phyloP scores from a whole-genome alignment of 2,888 invertebrate species.

The Ecdyonurus torrentis region DNA sequence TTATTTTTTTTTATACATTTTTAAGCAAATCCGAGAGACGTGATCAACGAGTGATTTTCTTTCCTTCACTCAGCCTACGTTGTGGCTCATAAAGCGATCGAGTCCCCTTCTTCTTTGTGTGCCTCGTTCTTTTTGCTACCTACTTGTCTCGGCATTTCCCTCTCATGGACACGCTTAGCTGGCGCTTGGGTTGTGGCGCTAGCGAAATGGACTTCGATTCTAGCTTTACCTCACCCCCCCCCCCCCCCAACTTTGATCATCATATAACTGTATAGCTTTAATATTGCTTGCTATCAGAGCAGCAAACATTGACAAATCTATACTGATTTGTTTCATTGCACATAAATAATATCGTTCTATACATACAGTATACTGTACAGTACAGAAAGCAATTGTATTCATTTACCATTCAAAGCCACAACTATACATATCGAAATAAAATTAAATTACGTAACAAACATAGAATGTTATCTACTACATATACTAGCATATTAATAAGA shows the following conservation, averaged over 20 bases:
- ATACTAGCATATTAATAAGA: too few species aligned
- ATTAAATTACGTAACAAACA: too few species aligned
- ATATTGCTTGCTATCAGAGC: not conserved
- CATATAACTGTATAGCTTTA: not conserved
- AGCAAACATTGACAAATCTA: not conserved
- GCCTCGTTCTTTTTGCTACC: not conserved
- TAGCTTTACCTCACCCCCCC: too few species aligned
- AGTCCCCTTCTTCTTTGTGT: not conserved
- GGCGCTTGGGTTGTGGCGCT: not conserved
- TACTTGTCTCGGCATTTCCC: not conserved
- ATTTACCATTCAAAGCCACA: too few species aligned
- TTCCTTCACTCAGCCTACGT: not conserved
- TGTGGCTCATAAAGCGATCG: not conserved
- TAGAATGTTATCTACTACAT: too few species aligned
- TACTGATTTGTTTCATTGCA: not conserved
- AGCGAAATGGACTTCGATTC: not conserved
- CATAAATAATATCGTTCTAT: not conserved
- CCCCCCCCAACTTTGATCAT: not conserved
- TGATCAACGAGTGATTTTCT: not conserved
- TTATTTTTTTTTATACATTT: too few species aligned
- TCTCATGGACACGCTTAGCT: too few species aligned
- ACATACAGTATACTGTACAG: too few species aligned
- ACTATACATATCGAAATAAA: too few species aligned
- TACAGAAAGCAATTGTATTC: too few species aligned
- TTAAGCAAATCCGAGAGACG: not conserved